Evolutionary conservation across 2,888 invertebrate genomes (phyloP), one percentile per base, ranked within the genome.

Genomic region (Rugalucina vietnamica): DNA sequence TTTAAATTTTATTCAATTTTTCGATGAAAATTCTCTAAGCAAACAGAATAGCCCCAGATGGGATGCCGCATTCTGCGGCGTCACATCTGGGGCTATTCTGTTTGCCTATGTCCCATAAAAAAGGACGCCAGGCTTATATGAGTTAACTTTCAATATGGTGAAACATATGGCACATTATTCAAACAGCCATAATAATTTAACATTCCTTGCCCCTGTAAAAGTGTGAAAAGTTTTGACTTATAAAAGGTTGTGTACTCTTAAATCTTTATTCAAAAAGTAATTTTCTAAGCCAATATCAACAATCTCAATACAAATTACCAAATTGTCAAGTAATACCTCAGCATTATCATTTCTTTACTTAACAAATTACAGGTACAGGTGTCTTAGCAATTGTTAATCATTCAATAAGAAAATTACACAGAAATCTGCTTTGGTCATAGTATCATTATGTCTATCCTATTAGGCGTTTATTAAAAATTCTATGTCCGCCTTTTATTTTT

Each of bases 181-280:
- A 65, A 65, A 65, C 60, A 60, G 1, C n/a, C 21, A n/a, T 34
- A 65, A 10, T 65, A 34, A 65, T 65, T 34, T 34, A 34, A 21
- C 14, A 32, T 65, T 60, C 60, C 24, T 27, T 60, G 60, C 29
- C 60, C n/a, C 18, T 5, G n/a, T 18, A 34, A 65, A 14, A 65
- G 65, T 65, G 65, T 65, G 65, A 65, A 65, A 65, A 34, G 65
- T 29, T 34, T 65, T 65, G 65, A 65, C 65, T 65, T 65, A 34
- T 34, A 65, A 65, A 12, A 34, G 65, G 29, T 24, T 8, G 27
- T 29, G 5, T 4, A 60, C 5, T 29, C 60, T 60, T 29, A 24
- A 34, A 65, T 34, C 65, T 65, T 1, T 21, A 32, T 34, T 65
- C 29, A 34, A 34, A 65, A 65, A 65, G 57, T 34, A 27, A 34